Evolutionary conservation across 1,140 invertebrate genomes (phyloP), one percentile per base, ranked within the genome.

Genomic region (Semibalanus balanoides): DNA sequence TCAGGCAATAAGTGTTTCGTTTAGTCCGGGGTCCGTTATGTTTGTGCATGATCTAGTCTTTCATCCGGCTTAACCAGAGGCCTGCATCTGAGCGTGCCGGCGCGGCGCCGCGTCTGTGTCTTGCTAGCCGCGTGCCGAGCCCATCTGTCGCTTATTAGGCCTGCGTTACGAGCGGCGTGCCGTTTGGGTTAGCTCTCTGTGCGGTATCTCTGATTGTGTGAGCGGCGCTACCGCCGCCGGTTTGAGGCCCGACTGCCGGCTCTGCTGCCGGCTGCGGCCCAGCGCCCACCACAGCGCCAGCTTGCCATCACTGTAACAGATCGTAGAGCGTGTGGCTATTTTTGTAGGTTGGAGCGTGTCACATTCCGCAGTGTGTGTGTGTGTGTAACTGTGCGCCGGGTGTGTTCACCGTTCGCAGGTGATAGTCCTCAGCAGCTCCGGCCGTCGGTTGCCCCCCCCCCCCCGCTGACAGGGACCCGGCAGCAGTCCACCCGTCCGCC

Each of bases 41-140:
- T 64, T 64, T 64, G 51, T 64, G 51, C 51, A 64, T 64, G 51
- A 64, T 64, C 51, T 64, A 64, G 51, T 64, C 51, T 64, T 64
- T 64, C 51, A 64, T 64, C 11, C 51, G 51, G 51, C 22, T 64
- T 64, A 64, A 64, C 14, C 51, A 64, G 14, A 19, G 51, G 14
- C 51, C 51, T 25, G 51, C 51, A 64, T 40, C 11, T 25, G 51
- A 64, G 51, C 51, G 14, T 11, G 51, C 14, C 51, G 51, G 11
- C 51, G 22, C 14, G 11, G 51, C 22, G 51, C 35, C 35, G 35
- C 35, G 5, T 40, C 35, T 19, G n/a, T 40, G 35, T 40, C 35
- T 19, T 3, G 22, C 51, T 25, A 64, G 51, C 35, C 17, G 51
- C 3, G 14, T 14, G 51, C 22, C 51, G 22, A 14, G 51, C 14